Percentiles rank a stretch among this genome's conserved stretches.
Evolutionary conservation across 2,888 invertebrate species (phyloP).

Genomic region (Augiades crinisus): DNA sequence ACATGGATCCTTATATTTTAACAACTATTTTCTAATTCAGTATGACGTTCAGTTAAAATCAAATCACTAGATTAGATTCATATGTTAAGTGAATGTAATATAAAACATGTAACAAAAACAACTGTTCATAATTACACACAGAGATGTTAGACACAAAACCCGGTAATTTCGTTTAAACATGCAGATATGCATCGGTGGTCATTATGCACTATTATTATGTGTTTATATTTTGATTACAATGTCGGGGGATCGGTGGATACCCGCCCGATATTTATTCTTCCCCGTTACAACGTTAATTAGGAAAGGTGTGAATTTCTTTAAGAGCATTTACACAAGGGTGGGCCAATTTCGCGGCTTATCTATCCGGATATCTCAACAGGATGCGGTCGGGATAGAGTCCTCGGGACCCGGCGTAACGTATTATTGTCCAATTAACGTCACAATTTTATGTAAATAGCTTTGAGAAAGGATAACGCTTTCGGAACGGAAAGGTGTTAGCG

Average conservation of each 20-base stretch:
- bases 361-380: slow-evolving; percentile 62
- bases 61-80: too few relatives aligned
- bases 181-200: slow-evolving; percentile 48
- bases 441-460: slow-evolving; percentile 70
- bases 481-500: slow-evolving; percentile 39
- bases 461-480: slow-evolving; percentile 28
- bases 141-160: not conserved
- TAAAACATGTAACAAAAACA: too few relatives aligned
- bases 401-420: slow-evolving; percentile 57
- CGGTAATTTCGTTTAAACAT: slow-evolving; percentile 14
- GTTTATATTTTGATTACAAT: slow-evolving; percentile 57
- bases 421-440: slow-evolving; percentile 77
- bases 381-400: slow-evolving; percentile 60
- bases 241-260: slow-evolving; percentile 44
- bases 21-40: too few relatives aligned
- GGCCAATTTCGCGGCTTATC: slow-evolving; percentile 62
- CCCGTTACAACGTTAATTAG: slow-evolving; percentile 73
- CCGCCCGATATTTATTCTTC: slow-evolving; percentile 66
- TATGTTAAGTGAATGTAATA: too few relatives aligned
- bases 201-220: slow-evolving; percentile 58
- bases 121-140: too few relatives aligned
- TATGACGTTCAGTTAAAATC: too few relatives aligned
- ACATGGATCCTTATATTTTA: too few relatives aligned
- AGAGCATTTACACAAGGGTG: slow-evolving; percentile 65
- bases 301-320: slow-evolving; percentile 77